Base-by-base conservation (phyloP, 2,797 vertebrate genomes). In the Apodemus agrarius region DNA sequence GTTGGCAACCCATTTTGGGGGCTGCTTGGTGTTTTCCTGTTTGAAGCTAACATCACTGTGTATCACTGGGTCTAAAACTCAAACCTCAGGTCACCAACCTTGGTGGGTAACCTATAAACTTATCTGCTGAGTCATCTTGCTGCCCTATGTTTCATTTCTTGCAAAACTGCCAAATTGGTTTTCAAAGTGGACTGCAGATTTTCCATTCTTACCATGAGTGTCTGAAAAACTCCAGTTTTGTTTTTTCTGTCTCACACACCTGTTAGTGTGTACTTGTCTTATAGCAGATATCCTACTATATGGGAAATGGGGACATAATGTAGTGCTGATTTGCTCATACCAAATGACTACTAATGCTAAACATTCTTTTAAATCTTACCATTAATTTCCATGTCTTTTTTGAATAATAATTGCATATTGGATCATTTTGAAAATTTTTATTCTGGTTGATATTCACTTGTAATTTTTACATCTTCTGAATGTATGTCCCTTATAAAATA, bases 381-480 rank as follows among this genome's bases (percentile, higher is more conserved):
- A 12, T 43, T n/a, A 11, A 21, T 81, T 87, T 37, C 5, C 79
- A 8, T 31, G 31, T 40, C 17, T 81, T 69, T 4, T 61, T 46
- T 65, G 34, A 16, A 8, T 17, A 26, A 61, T 37, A 91, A 72
- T 37, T 54, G 2, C 31, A 22, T 43, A 11, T 75, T 79, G 16
- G 65, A 65, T 67, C 52, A 1, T 40, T 37, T 75, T 74, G n/a
- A 21, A 74, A 1, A 74, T 74, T 24, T 74, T 74, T 93, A 74
- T 74, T 74, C 19, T 24, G n/a, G 19, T 74, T 74, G 3, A 0
- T 19, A 37, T 74, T 74, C n/a, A 22, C 8, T 74, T 37, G n/a
- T 4, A 31, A 34, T 72, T 52, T 37, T 59, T 88, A 85, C 57
- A 9, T 67, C 9, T 95, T 96, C 14, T 90, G 11, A 86, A 69